Conservation (phyloP, 2,888 invertebrate species). For the Galerucella pusilla region DNA sequence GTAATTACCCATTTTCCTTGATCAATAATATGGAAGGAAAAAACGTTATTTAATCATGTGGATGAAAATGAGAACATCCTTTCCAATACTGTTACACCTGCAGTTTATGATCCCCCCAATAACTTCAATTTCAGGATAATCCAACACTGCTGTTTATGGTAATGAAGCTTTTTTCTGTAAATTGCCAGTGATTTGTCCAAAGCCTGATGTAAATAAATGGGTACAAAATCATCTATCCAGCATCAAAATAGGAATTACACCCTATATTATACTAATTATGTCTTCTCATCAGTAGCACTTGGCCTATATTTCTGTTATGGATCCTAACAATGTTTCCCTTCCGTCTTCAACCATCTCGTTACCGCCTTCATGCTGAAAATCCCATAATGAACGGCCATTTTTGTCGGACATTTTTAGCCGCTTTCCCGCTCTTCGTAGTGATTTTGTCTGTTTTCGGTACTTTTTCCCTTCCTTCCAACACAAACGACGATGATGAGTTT, state of each 20-base stretch:
- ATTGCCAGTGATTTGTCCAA: too few species aligned
- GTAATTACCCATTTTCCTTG: too few species aligned
- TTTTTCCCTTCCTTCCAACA: conserved; percentile 43
- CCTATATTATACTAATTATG: conserved; percentile 21
- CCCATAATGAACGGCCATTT: conserved; percentile 53
- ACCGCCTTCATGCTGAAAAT: conserved; percentile 44
- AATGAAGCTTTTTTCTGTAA: too few species aligned
- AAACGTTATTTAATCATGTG: too few species aligned
- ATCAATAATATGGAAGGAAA: too few species aligned
- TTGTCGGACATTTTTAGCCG: conserved; percentile 51
- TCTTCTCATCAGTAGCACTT: conserved; percentile 18
- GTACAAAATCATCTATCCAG: too few species aligned
- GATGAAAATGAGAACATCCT: too few species aligned
- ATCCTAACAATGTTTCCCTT: conserved; percentile 31
- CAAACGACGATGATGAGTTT: conserved; percentile 39
- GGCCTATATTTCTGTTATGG: conserved; percentile 26
- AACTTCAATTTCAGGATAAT: too few species aligned
- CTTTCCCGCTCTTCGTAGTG: conserved; percentile 49
- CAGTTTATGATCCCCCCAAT: too few species aligned
- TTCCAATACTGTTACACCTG: too few species aligned
- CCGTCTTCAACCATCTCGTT: conserved; percentile 22
- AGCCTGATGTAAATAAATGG: too few species aligned
- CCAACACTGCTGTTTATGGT: too few species aligned
- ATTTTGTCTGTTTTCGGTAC: conserved; percentile 51
- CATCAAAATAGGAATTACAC: not conserved